Evolutionary conservation across 2,888 invertebrate species (phyloP).

Genomic region (Synergus japonicus): DNA sequence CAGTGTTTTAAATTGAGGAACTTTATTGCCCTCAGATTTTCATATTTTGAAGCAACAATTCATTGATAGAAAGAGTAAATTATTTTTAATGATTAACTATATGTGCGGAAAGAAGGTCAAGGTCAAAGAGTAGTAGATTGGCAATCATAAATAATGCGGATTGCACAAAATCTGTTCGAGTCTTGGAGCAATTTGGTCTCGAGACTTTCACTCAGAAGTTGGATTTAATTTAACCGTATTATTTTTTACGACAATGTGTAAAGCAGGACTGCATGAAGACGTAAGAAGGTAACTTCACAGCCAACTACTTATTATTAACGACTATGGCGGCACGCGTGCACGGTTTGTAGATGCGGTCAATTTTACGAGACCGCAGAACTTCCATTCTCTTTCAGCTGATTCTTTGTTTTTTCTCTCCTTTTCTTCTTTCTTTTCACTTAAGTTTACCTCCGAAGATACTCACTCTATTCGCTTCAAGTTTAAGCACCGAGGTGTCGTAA

Average conservation of each 20-base stretch:
- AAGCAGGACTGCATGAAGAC: slow-evolving; percentile 27
- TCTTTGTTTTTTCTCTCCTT: slow-evolving; percentile 29
- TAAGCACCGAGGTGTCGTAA: slow-evolving; percentile 35
- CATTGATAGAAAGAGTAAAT: background rate
- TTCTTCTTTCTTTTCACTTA: background rate
- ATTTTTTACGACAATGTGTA: slow-evolving; percentile 27
- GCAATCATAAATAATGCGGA: background rate
- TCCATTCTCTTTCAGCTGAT: slow-evolving; percentile 52
- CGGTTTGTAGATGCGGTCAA: slow-evolving; percentile 55
- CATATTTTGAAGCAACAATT: background rate
- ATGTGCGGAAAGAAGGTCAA: background rate
- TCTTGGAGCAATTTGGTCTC: background rate
- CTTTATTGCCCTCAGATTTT: background rate
- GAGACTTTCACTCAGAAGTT: background rate
- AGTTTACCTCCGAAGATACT: slow-evolving; percentile 1
- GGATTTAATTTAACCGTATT: slow-evolving; percentile 1
- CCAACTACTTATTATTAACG: slow-evolving; percentile 50
- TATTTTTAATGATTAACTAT: background rate
- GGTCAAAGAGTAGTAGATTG: background rate
- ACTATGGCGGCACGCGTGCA: slow-evolving; percentile 52
- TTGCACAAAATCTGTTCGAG: background rate
- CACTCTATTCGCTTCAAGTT: slow-evolving; percentile 26
- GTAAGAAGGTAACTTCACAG: slow-evolving; percentile 43
- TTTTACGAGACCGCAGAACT: slow-evolving; percentile 70
- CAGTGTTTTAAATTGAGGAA: background rate